Percentiles rank a stretch among this genome's conserved stretches.
phyloP scores from a whole-genome alignment of 2,113 vertebrate genomes.

The Oryzias celebensis region DNA sequence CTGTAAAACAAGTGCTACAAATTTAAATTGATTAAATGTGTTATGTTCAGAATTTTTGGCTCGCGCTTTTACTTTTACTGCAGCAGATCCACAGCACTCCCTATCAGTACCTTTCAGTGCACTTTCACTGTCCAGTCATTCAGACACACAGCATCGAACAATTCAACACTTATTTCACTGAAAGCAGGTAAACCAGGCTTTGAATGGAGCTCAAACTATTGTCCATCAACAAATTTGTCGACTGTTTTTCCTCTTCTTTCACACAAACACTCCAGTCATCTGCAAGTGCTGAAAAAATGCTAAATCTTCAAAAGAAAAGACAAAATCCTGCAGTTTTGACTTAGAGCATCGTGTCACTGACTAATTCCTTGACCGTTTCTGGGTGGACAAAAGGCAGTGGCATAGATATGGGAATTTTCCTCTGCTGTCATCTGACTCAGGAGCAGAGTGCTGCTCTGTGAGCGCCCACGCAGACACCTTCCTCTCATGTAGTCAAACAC shows the following conservation, averaged over 20 bases:
- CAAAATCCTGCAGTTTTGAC: too few species aligned
- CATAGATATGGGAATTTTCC: constrained; percentile 23
- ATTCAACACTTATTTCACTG: background rate
- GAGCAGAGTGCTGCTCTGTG: constrained; percentile 20
- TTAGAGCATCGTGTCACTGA: too few species aligned
- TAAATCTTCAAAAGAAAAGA: background rate
- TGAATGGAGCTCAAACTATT: background rate
- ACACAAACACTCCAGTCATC: constrained; percentile 50
- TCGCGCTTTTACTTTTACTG: too few species aligned
- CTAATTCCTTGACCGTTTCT: constrained; percentile 21
- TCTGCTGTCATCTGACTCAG: constrained; percentile 24
- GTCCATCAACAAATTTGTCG: background rate
- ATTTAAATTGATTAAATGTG: too few species aligned
- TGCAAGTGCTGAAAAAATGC: constrained; percentile 19
- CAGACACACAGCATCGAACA: background rate
- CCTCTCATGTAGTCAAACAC: constrained; percentile 13
- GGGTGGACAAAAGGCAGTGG: background rate
- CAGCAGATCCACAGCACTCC: too few species aligned
- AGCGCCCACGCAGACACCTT: constrained; percentile 29
- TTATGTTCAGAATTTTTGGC: too few species aligned
- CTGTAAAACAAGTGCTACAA: too few species aligned
- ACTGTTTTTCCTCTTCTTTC: background rate
- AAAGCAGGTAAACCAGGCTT: background rate
- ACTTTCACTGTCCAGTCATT: too few species aligned
- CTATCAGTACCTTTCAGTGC: too few species aligned